These are phyloP conservation scores for Phalacrocorax pelagicus DNA, from an alignment of 2,113 vertebrate genomes.

Conservation along the genomic window DNA sequence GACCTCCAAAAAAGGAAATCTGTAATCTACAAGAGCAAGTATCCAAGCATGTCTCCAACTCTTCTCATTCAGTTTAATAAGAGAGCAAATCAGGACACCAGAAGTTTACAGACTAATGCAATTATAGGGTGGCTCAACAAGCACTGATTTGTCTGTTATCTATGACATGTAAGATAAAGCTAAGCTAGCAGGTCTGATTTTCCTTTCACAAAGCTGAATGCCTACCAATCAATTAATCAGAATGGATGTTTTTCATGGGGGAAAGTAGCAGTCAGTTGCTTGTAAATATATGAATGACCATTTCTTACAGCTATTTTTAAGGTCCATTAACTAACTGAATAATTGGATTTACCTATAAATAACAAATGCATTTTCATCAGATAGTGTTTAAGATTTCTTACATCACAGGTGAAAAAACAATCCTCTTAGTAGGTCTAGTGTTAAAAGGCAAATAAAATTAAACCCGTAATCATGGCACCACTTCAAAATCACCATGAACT, in stretches of 20 bases:
- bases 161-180: neutral
- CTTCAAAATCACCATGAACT: neutral
- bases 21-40: slow-evolving; percentile 22
- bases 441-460: slow-evolving; percentile 46
- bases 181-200: neutral
- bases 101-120: slow-evolving; percentile 69
- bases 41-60: neutral
- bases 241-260: neutral
- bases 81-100: slow-evolving; percentile 63
- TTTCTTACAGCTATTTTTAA: slow-evolving; percentile 27
- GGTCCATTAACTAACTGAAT: slow-evolving; percentile 25
- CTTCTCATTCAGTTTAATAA: slow-evolving; percentile 20
- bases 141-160: slow-evolving; percentile 27
- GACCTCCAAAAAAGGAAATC: slow-evolving; percentile 47
- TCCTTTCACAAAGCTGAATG: neutral
- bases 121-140: slow-evolving; percentile 51
- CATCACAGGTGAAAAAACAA: slow-evolving; percentile 51
- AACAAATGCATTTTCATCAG: slow-evolving; percentile 44
- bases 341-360: slow-evolving; percentile 67
- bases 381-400: slow-evolving; percentile 40
- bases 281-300: neutral
- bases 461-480: neutral
- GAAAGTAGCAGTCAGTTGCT: neutral
- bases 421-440: slow-evolving; percentile 29
- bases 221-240: neutral